Evolutionary conservation across 2,888 invertebrate species (phyloP).

Genomic region (Tenthredo mesomela): DNA sequence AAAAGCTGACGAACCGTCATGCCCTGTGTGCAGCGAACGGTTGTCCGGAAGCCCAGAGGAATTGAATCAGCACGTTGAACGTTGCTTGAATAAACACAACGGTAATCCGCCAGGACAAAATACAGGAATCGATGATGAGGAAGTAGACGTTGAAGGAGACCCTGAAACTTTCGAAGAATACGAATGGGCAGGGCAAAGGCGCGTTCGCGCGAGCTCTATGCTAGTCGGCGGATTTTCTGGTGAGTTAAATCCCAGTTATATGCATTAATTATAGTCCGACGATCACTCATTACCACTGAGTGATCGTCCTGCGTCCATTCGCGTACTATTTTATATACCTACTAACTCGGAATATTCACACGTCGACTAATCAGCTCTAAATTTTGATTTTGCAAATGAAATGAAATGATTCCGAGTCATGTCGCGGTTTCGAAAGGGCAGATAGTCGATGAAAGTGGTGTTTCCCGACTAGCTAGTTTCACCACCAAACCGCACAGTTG

Average conservation of each 20-base stretch:
- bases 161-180: constrained; percentile 88
- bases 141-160: constrained; percentile 89
- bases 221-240: constrained; percentile 84
- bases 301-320: not conserved
- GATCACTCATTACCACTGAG: not conserved
- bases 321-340: not conserved
- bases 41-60: constrained; percentile 83
- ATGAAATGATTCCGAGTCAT: constrained; percentile 1
- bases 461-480: not conserved
- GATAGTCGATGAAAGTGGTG: not conserved
- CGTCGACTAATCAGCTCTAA: not conserved
- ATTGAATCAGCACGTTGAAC: constrained; percentile 86
- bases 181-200: constrained; percentile 94
- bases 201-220: constrained; percentile 87
- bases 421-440: not conserved
- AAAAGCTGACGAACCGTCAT: constrained; percentile 83
- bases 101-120: constrained; percentile 86
- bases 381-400: not conserved
- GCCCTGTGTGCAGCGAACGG: constrained; percentile 90
- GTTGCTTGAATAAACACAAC: constrained; percentile 82
- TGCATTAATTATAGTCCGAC: not conserved
- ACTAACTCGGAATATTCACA: not conserved
- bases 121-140: constrained; percentile 84
- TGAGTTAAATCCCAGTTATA: constrained; percentile 60
- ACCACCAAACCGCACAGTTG: constrained; percentile 37